Conservation (phyloP, 2,888 invertebrate genomes). For the Pachydiplax longipennis region DNA sequence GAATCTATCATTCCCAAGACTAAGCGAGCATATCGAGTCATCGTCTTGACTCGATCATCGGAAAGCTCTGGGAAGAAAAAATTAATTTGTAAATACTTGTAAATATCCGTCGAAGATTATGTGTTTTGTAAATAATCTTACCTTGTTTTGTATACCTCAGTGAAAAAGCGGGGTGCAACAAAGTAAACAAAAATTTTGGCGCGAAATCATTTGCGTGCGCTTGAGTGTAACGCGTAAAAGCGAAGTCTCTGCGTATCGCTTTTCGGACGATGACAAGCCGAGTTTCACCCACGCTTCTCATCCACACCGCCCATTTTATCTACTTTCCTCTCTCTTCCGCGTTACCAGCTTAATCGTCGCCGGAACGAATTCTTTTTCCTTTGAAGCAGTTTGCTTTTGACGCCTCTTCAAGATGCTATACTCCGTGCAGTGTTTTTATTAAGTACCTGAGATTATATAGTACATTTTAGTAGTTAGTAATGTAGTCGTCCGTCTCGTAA, state of each 20-base stretch:
- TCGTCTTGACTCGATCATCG: background rate
- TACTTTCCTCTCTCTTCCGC: background rate
- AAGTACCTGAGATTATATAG: constrained; percentile 21
- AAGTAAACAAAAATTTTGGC: too few species aligned
- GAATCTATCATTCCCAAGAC: background rate
- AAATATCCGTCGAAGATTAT: constrained; percentile 13
- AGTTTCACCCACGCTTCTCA: background rate
- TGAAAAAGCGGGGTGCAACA: background rate
- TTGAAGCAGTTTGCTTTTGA: background rate
- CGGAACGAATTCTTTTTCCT: background rate
- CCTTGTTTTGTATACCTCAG: background rate
- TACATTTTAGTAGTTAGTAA: background rate
- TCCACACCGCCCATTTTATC: background rate
- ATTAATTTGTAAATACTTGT: background rate
- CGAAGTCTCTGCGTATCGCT: too few species aligned
- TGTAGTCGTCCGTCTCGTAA: background rate
- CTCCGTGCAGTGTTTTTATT: background rate
- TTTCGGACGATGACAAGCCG: background rate
- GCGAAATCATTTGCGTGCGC: too few species aligned
- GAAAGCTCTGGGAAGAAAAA: background rate
- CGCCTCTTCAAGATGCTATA: background rate
- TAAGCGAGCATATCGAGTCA: background rate
- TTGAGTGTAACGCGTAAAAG: too few species aligned
- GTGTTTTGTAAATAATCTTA: constrained; percentile 1
- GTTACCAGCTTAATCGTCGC: background rate